Percentiles rank a stretch among this genome's conserved stretches.
Evolutionary conservation across 2,888 invertebrate species (phyloP).

Genomic region (Bombylius major): DNA sequence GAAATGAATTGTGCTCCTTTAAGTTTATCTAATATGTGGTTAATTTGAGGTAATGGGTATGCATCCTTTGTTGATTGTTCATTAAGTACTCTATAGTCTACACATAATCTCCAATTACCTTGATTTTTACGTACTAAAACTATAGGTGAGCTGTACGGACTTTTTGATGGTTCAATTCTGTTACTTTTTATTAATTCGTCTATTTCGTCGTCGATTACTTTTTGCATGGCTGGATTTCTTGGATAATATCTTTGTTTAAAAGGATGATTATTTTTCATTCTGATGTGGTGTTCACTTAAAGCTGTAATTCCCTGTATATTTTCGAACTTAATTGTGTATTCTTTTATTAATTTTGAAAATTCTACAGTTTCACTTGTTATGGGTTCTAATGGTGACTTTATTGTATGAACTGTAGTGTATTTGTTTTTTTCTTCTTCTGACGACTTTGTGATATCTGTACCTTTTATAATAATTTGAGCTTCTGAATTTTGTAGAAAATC

Average conservation of each 20-base stretch:
- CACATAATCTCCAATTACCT: not conserved
- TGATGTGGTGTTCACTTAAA: not conserved
- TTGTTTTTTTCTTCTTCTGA: too few relatives aligned
- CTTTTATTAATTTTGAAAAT: too few relatives aligned
- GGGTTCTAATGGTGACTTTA: too few relatives aligned
- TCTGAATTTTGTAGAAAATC: too few relatives aligned
- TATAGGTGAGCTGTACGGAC: not conserved
- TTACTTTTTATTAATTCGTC: not conserved
- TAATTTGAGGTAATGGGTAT: not conserved
- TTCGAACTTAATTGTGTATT: too few relatives aligned
- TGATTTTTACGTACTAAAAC: not conserved
- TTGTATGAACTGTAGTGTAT: too few relatives aligned
- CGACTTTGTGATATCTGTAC: too few relatives aligned
- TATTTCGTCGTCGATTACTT: not conserved
- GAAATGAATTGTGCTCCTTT: not conserved
- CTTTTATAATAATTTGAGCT: too few relatives aligned
- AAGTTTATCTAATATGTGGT: not conserved
- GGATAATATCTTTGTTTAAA: constrained; percentile 1
- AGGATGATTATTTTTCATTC: not conserved
- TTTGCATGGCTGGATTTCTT: not conserved
- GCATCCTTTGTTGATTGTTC: not conserved
- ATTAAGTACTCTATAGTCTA: not conserved
- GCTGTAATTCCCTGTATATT: too few relatives aligned
- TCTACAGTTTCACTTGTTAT: too few relatives aligned
- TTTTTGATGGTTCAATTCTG: not conserved